Conservation (phyloP, 2,797 vertebrate genomes). For the Mergus octosetaceus region DNA sequence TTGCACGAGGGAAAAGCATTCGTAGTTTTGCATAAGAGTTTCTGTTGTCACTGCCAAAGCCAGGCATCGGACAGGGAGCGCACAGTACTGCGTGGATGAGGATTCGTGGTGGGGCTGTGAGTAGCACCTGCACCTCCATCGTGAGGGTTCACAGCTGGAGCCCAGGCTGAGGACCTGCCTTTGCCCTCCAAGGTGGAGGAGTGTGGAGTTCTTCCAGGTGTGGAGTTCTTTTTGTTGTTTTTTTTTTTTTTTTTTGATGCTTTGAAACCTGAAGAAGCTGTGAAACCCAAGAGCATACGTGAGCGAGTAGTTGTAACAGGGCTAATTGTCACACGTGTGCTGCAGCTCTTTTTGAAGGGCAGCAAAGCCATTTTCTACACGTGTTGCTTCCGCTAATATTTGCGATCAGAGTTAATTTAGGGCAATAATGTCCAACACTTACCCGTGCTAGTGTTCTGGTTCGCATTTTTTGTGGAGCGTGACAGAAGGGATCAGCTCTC, state of each 20-base stretch:
- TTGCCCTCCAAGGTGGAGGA: not conserved
- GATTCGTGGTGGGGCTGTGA: not conserved
- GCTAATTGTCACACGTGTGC: accelerated
- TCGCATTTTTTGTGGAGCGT: not conserved
- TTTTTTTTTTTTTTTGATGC: not conserved
- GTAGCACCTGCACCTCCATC: not conserved
- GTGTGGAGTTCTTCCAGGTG: not conserved
- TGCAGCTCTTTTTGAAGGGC: not conserved
- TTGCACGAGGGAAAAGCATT: not conserved
- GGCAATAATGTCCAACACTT: not conserved
- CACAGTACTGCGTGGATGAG: not conserved
- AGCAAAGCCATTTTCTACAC: accelerated
- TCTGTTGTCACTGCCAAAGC: not conserved
- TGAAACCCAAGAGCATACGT: not conserved
- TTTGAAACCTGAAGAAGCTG: not conserved
- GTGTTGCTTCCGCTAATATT: not conserved
- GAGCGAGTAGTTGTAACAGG: not conserved
- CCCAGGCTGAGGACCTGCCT: accelerated
- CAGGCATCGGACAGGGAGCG: not conserved
- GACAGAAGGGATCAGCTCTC: not conserved
- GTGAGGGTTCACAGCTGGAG: not conserved
- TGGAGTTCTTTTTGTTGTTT: not conserved
- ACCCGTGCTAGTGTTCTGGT: not conserved
- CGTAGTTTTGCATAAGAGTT: not conserved
- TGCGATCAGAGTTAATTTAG: not conserved